phyloP scores from a whole-genome alignment of 2,888 invertebrate species.

The Agapostemon virescens region DNA sequence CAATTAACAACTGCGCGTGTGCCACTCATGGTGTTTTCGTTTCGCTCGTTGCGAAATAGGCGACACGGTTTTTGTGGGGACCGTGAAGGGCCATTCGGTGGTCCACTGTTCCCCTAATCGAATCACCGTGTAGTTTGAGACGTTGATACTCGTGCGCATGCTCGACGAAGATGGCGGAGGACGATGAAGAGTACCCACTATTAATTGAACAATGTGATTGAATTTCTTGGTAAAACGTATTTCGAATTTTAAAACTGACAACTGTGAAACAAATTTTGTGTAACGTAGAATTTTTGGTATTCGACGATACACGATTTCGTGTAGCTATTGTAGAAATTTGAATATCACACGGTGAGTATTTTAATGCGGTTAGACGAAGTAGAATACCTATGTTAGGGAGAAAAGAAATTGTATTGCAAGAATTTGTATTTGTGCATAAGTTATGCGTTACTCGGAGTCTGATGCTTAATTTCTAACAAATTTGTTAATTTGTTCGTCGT shows the following conservation, averaged over 20 bases:
- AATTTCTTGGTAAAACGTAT: not conserved
- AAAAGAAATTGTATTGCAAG: too few species aligned
- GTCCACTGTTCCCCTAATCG: not conserved
- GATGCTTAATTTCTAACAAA: not conserved
- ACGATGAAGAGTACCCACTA: not conserved
- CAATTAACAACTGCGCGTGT: conserved; percentile 3
- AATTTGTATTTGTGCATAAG: not conserved
- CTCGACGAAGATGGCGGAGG: too few species aligned
- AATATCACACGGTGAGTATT: not conserved
- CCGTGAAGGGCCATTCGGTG: not conserved
- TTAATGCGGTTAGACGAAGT: not conserved
- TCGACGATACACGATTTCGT: not conserved
- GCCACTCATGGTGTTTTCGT: not conserved
- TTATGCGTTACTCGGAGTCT: not conserved
- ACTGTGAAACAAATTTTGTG: too few species aligned
- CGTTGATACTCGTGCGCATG: too few species aligned
- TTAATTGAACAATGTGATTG: not conserved
- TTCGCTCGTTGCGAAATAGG: not conserved
- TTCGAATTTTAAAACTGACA: too few species aligned
- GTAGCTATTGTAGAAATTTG: not conserved
- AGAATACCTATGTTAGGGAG: too few species aligned
- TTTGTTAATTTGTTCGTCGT: not conserved
- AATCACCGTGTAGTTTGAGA: not conserved
- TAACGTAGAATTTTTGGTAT: too few species aligned
- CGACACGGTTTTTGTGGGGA: not conserved